Conservation (phyloP, 2,113 vertebrate genomes). For the Melanerpes formicivorus region DNA sequence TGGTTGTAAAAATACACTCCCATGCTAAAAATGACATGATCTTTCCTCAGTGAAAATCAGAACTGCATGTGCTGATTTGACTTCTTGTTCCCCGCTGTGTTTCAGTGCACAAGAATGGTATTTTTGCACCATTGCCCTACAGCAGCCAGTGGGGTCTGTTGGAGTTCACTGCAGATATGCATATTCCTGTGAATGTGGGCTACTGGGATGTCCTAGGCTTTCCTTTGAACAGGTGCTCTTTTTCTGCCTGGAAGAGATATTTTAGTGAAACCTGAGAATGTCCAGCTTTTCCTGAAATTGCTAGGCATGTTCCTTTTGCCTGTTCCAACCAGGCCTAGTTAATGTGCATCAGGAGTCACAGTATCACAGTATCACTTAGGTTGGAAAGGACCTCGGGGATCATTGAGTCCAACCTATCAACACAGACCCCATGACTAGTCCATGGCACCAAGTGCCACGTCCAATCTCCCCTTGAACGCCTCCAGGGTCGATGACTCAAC, state of each 20-base stretch:
- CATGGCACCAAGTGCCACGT: too few relatives aligned
- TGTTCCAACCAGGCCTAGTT: neutral
- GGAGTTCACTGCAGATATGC: neutral
- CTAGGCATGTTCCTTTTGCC: neutral
- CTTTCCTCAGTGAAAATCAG: neutral
- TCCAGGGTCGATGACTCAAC: too few relatives aligned
- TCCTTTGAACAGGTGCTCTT: neutral
- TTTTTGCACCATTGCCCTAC: neutral
- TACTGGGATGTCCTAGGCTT: neutral
- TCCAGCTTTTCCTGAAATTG: neutral
- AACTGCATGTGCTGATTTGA: neutral
- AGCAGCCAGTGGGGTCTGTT: neutral
- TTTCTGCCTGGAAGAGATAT: neutral
- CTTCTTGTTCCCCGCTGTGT: neutral
- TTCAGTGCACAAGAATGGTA: neutral
- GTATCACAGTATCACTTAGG: too few relatives aligned
- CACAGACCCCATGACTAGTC: too few relatives aligned
- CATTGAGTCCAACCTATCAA: too few relatives aligned
- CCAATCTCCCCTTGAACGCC: too few relatives aligned
- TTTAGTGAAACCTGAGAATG: neutral
- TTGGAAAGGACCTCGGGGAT: too few relatives aligned
- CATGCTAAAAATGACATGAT: neutral
- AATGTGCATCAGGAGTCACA: neutral
- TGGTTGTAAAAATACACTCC: neutral
- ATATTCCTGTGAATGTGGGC: neutral